phyloP scores from a whole-genome alignment of 1,140 invertebrate genomes.

The Sweltsa coloradensis region DNA sequence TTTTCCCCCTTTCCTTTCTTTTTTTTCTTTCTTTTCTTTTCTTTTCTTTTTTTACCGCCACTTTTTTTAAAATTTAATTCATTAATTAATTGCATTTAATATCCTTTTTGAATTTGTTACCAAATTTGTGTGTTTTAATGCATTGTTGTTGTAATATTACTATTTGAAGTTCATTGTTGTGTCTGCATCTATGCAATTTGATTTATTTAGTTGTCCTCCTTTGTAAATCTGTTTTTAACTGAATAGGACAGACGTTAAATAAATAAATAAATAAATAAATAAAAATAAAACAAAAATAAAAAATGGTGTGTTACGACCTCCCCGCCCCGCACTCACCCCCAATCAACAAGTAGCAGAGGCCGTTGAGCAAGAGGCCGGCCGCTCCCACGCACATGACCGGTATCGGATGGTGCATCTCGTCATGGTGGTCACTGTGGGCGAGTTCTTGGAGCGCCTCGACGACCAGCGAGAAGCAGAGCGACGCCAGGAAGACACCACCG shows the following conservation, averaged over 20 bases:
- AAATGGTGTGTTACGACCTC: not conserved
- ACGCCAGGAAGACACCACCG: constrained; percentile 71
- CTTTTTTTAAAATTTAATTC: not conserved
- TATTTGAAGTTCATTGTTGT: no score
- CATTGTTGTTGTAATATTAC: not conserved
- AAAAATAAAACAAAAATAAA: not conserved
- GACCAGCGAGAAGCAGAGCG: constrained; percentile 68
- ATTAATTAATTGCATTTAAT: no score
- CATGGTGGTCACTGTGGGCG: constrained; percentile 60
- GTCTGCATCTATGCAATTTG: no score
- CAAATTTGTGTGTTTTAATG: no score
- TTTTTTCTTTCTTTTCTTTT: no score
- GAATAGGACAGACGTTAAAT: no score
- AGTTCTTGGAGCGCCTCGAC: constrained; percentile 71
- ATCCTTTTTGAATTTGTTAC: no score
- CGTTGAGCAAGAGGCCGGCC: constrained; percentile 53
- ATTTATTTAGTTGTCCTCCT: no score
- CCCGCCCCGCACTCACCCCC: constrained; percentile 47
- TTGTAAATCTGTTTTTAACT: no score
- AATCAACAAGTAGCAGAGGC: constrained; percentile 57
- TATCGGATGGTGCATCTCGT: constrained; percentile 52
- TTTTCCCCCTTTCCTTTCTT: no score
- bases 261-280: not conserved
- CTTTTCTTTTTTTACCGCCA: no score
- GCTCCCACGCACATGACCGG: constrained; percentile 47